Evolutionary conservation across 2,888 invertebrate genomes (phyloP), one percentile per base, ranked within the genome.

Genomic region (Acrobeloides nanus): DNA sequence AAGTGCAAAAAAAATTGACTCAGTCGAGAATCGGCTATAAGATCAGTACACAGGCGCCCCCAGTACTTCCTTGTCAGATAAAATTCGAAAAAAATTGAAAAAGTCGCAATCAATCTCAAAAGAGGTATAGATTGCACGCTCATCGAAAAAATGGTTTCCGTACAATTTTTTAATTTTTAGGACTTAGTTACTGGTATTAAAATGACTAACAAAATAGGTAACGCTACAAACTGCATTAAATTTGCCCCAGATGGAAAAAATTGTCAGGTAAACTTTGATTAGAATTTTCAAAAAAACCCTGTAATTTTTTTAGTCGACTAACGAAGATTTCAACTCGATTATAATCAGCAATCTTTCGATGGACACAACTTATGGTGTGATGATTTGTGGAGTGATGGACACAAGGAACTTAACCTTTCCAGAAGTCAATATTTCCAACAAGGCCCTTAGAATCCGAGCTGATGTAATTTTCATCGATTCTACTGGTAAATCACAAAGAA

Each of bases 321-420:
- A 43, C n/a, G n/a, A n/a, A n/a, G n/a, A n/a, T n/a, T n/a, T n/a
- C 15, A 47, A 51, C 33, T 53, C 48, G 8, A 47, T 66, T 23
- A 31, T 60, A 8, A 25, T 66, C 7, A 35, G 53, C n/a, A 46
- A 59, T 24, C 41, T 70, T 15, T 45, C 55, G 24, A 44, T 60
- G 35, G 59, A 62, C 38, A 52, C 48, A 4, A 42, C 64, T 8
- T 70, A 70, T 44, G 70, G 70, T 24, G 48, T 70, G 3, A 61
- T 67, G 8, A 53, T 70, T 20, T 70, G 70, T 39, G 65, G 59
- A 0, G 59, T 70, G 6, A 57, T 61, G 43, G 67, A 68, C 42
- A 41, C 59, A 6, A 26, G 46, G 2, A 66, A 67, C 38, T 25
- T 63, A 2, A 55, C 54, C 3, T 55, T 70, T 24, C 67, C 69